phyloP scores from a whole-genome alignment of 2,797 vertebrate species.

The Clarias platycephalus region DNA sequence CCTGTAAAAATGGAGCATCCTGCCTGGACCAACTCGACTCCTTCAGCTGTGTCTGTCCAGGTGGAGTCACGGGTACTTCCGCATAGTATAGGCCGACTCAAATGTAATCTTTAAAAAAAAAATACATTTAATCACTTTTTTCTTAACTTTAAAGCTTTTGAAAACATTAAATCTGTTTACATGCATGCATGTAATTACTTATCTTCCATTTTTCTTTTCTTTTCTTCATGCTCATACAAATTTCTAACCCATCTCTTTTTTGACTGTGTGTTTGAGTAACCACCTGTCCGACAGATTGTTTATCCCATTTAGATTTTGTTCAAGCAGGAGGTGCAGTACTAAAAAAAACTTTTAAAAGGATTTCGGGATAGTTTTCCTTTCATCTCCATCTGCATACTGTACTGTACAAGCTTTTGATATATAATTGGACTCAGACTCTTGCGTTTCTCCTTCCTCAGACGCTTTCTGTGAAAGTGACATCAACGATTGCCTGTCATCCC shows the following conservation, averaged over 20 bases:
- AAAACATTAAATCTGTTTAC: background rate
- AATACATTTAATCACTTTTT: too few species aligned
- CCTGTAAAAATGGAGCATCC: conserved; percentile 73
- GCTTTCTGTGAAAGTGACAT: conserved; percentile 76
- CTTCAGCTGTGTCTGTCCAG: conserved; percentile 75
- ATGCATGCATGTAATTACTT: conserved; percentile 34
- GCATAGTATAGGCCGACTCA: background rate
- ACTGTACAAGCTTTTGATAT: conserved; percentile 44
- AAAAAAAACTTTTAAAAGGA: conserved; percentile 38
- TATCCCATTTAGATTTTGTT: conserved; percentile 46
- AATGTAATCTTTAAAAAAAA: too few species aligned
- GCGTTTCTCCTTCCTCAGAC: conserved; percentile 58
- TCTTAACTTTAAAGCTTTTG: background rate
- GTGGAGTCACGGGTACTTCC: conserved; percentile 69
- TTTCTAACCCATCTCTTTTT: conserved; percentile 37
- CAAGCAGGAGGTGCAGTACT: conserved; percentile 19
- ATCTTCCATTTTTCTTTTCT: conserved; percentile 44
- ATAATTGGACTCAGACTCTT: conserved; percentile 46
- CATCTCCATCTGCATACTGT: conserved; percentile 43
- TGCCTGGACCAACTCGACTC: conserved; percentile 76
- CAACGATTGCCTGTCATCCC: conserved; percentile 75
- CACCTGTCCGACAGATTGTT: conserved; percentile 39
- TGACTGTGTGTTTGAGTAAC: conserved; percentile 50
- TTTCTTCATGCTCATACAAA: conserved; percentile 55
- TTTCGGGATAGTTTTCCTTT: background rate